Evolutionary conservation across 2,113 vertebrate genomes (phyloP).

Genomic region (Pseudonaja textilis): DNA sequence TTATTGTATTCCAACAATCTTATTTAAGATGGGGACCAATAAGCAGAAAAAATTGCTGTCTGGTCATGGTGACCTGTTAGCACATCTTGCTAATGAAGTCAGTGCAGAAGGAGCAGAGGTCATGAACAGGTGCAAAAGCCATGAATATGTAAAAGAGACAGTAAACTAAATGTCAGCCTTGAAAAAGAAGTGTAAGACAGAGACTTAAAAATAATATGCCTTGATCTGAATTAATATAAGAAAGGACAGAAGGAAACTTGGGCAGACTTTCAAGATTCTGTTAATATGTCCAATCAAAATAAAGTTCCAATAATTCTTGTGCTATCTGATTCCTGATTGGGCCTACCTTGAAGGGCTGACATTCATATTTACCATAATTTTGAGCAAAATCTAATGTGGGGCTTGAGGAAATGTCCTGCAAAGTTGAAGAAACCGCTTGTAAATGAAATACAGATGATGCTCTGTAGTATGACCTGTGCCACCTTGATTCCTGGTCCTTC

Average conservation of each 20-base stretch:
- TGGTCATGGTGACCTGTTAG: neutral
- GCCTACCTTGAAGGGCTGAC: neutral
- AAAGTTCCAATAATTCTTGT: neutral
- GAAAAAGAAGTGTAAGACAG: neutral
- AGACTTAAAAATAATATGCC: neutral
- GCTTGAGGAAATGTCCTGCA: neutral
- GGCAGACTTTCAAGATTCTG: neutral
- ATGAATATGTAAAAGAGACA: neutral
- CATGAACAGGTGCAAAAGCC: neutral
- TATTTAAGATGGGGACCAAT: neutral
- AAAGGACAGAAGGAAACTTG: neutral
- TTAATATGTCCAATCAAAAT: neutral
- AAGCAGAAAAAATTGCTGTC: neutral
- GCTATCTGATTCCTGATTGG: neutral
- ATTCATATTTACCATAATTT: neutral
- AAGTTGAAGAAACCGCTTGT: neutral
- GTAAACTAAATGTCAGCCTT: neutral
- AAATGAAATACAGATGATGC: neutral
- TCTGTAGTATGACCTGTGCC: neutral
- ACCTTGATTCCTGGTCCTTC: neutral
- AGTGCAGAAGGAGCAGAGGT: neutral
- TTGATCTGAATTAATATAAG: neutral
- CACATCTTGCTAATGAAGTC: neutral
- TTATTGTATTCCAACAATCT: neutral
- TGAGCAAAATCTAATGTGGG: neutral